phyloP scores from a whole-genome alignment of 2,888 invertebrate species.

The Philonicus albiceps region DNA sequence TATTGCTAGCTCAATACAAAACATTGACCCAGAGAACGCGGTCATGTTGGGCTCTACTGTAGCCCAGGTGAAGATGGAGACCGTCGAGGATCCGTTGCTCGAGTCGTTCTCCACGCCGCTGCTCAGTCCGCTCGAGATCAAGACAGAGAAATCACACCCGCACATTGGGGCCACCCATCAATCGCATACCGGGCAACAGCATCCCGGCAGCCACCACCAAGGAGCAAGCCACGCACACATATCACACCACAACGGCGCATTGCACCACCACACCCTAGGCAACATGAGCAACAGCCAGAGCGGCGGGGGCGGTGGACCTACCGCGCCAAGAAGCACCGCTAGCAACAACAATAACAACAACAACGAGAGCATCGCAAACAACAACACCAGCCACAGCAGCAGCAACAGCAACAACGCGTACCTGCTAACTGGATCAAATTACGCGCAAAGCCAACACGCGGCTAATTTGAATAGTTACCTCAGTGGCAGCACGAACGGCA shows the following conservation, averaged over 20 bases:
- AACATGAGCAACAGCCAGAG: slow-evolving; percentile 52
- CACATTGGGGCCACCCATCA: slow-evolving; percentile 57
- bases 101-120: slow-evolving; percentile 74
- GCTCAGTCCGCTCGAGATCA: slow-evolving; percentile 81
- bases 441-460: slow-evolving; percentile 48
- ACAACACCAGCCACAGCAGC: slow-evolving; percentile 42
- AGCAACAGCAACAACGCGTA: slow-evolving; percentile 51
- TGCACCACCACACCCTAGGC: slow-evolving; percentile 52
- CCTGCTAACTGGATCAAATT: slow-evolving; percentile 51
- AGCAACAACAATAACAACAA: slow-evolving; percentile 57
- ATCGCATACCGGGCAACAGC: slow-evolving; percentile 48
- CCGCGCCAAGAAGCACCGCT: slow-evolving; percentile 54
- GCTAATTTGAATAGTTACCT: slow-evolving; percentile 51
- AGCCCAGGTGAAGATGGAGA: slow-evolving; percentile 80
- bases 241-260: slow-evolving; percentile 54
- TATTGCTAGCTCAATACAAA: slow-evolving; percentile 88
- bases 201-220: slow-evolving; percentile 39
- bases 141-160: slow-evolving; percentile 72
- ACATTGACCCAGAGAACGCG: slow-evolving; percentile 89
- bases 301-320: slow-evolving; percentile 54
- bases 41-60: slow-evolving; percentile 76
- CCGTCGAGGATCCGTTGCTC: slow-evolving; percentile 71
- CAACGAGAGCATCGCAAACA: slow-evolving; percentile 43
- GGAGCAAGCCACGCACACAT: slow-evolving; percentile 38
- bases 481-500: slow-evolving; percentile 50